Base-by-base conservation (phyloP, 2,888 invertebrate species). In the Rhorus exstirpatorius region DNA sequence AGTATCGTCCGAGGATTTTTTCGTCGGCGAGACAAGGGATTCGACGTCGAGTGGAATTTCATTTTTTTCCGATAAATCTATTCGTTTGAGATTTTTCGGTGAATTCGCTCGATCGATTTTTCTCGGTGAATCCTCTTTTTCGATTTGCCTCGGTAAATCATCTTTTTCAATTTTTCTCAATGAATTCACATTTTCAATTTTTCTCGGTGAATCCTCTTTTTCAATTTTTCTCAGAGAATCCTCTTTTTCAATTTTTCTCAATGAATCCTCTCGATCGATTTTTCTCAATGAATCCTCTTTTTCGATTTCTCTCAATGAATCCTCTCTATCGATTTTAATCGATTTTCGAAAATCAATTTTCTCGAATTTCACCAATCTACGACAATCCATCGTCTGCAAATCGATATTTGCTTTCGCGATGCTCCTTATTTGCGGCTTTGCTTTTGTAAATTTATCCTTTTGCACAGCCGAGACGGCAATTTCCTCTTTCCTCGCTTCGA, bases 361-460 rank as follows among this genome's bases (percentile, higher is more conserved):
- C 51, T 53, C 53, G 10, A 21, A 12, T 53, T 53, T 26, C 4
- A 26, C 24, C 63, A 1, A 65, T 19, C n/a, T 31, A 1, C 3
- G 49, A 31, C 12, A n/a, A 35, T 67, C n/a, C 1, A 31, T 17
- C 3, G 58, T 67, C 12, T 67, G 49, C 26, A 81, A 61, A 38
- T 77, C 67, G 14, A 74, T 49, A 2, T 81, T 70, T 0, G 78
- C 21, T n/a, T 12, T 55, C 0, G 58, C 12, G 55, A 78, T 68
- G 46, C 74, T 81, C 14, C 44, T 67, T 21, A 74, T 46, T 1
- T 46, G 46, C 8, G 67, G 77, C 3, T n/a, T 61, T 35, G 0
- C 8, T 46, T 49, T 75, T 7, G 35, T n/a, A 21, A 1, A 6
- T 14, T 8, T 46, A 8, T 46, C 21, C 1, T 14, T 49, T 38